Base-by-base conservation (phyloP, 2,797 vertebrate species). In the Bufotes viridis region DNA sequence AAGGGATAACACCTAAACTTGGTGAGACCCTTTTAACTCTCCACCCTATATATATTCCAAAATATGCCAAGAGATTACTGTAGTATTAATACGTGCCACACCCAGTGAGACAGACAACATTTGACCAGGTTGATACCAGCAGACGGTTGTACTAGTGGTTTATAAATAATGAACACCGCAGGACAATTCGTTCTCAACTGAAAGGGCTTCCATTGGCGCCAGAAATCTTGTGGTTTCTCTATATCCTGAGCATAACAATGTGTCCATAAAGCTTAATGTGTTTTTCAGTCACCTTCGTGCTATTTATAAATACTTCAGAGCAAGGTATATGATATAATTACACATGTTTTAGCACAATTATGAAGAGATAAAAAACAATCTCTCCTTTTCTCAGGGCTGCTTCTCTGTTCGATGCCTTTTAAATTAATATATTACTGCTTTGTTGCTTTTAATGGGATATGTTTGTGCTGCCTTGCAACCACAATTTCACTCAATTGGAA, bases 211-310 rank as follows among this genome's bases (percentile, higher is more conserved):
- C 74, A 57, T 86, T 78, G 84, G 60, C 84, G 58, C 42, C 72
- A 67, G 84, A 86, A 79, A 79, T 86, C 84, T 86, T 78, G 67
- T 53, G 85, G 67, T 86, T 86, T 78, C 63, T 15, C 26, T 60
- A 80, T 86, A 86, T 86, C 76, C 63, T 86, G 85, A 80, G 55
- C 24, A 80, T 80, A 65, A 24, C 80, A 86, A 70, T 26, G 78
- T 80, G 61, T 81, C 80, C 20, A 80, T 80, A 86, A 55, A 86
- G 53, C 85, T 61, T 86, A 86, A 86, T 80, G 85, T 86, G 85
- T 86, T 86, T 86, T 70, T 86, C 85, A 86, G 24, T 86, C 76
- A 78, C 85, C 63, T 86, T 80, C 11, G 34, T 26, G 17, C 76
- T 86, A 86, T 86, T 86, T 70, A 80, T 86, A 81, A 67, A 86